These are phyloP conservation scores for Neodiprion lecontei DNA, from an alignment of 1,140 invertebrate species.

Conservation along the genomic window DNA sequence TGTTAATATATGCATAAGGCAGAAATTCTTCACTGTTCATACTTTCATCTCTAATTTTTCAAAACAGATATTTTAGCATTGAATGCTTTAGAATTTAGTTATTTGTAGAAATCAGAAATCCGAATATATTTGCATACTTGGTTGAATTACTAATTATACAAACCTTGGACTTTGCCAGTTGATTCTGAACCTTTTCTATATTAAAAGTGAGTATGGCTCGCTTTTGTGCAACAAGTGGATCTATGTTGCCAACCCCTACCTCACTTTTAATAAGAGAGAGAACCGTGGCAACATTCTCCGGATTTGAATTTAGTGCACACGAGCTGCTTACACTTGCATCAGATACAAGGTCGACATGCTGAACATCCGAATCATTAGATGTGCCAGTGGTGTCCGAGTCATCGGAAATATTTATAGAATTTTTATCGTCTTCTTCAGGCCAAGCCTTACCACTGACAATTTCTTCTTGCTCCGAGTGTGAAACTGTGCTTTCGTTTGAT, in stretches of 20 bases:
- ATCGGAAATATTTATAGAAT: not conserved
- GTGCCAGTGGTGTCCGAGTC: not conserved
- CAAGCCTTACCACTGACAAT: not conserved
- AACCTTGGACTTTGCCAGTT: slow-evolving; percentile 38
- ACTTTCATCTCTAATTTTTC: not conserved
- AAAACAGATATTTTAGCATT: slow-evolving; percentile 20
- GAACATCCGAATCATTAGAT: not conserved
- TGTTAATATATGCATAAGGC: not conserved
- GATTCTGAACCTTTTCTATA: slow-evolving; percentile 29
- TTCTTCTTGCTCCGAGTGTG: not conserved
- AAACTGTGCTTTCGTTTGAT: not conserved
- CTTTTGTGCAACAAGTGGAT: slow-evolving; percentile 36
- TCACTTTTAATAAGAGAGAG: slow-evolving; percentile 28
- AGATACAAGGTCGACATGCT: not conserved
- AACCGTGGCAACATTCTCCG: slow-evolving; percentile 25
- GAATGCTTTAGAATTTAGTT: no score
- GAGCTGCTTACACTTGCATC: not conserved
- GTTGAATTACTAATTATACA: slow-evolving; percentile 24
- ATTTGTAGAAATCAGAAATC: no score
- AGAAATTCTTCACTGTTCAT: no score
- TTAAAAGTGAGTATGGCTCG: slow-evolving; percentile 31
- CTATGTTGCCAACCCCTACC: slow-evolving; percentile 31
- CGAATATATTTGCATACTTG: slow-evolving; percentile 15
- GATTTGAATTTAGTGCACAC: slow-evolving; percentile 9
- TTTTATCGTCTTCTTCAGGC: not conserved